Percentiles rank a stretch among this genome's conserved stretches.
These are phyloP conservation scores for Microlaimidae sp. DNA, from an alignment of 2,888 invertebrate genomes.

Conservation along the genomic window DNA sequence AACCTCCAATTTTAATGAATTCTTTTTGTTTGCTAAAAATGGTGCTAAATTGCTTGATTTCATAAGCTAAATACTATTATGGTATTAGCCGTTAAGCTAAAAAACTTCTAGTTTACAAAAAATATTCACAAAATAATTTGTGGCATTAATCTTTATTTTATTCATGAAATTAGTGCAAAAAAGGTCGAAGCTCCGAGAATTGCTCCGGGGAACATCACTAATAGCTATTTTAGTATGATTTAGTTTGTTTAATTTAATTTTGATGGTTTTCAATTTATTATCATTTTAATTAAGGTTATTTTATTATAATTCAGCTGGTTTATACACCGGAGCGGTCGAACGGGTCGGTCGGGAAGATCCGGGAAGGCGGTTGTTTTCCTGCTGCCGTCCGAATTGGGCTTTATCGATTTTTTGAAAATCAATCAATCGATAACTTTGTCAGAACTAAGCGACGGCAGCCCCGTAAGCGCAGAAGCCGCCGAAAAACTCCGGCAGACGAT, in stretches of 20 bases:
- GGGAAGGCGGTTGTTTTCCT: constrained; percentile 75
- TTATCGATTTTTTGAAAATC: constrained; percentile 66
- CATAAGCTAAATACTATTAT: too few species aligned
- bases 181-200: too few species aligned
- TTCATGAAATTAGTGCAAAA: too few species aligned
- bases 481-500: constrained; percentile 25
- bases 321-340: constrained; percentile 84
- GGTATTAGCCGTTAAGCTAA: too few species aligned
- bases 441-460: constrained; percentile 20
- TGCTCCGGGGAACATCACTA: neutral
- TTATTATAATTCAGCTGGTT: constrained; percentile 42
- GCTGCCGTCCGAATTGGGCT: constrained; percentile 65
- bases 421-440: constrained; percentile 52
- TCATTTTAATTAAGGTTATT: neutral
- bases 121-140: too few species aligned
- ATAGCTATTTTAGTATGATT: constrained; percentile 7
- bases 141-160: too few species aligned
- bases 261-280: too few species aligned
- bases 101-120: too few species aligned
- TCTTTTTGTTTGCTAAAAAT: too few species aligned
- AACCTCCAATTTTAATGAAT: too few species aligned
- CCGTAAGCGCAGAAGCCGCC: constrained; percentile 16
- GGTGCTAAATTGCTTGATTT: too few species aligned
- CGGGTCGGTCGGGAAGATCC: constrained; percentile 69
- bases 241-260: constrained; percentile 12